Percentiles rank a stretch among this genome's conserved stretches.
Conservation (phyloP, 2,888 invertebrate species). For the Aphodius granarius region DNA sequence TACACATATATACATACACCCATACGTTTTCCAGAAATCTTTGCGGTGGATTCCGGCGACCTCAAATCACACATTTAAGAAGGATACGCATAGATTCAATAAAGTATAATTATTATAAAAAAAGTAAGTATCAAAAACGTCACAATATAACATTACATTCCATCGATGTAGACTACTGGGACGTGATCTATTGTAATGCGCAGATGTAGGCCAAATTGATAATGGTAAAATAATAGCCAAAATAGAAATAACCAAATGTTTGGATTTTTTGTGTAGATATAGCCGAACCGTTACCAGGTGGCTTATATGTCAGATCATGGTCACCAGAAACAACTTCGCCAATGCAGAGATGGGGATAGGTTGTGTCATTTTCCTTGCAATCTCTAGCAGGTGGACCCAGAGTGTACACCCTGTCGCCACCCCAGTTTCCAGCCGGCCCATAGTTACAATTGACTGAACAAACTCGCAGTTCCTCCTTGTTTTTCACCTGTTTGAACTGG, state of each 20-base stretch:
- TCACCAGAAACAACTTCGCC: neutral
- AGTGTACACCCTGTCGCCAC: conserved; percentile 19
- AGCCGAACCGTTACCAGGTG: no score
- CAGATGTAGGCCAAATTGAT: no score
- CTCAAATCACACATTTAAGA: no score
- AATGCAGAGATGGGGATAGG: neutral
- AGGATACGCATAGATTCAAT: no score
- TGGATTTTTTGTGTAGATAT: no score
- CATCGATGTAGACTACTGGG: neutral
- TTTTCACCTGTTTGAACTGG: neutral
- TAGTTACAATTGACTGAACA: conserved; percentile 21
- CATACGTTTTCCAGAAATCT: no score
- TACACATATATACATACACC: no score
- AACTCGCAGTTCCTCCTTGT: neutral
- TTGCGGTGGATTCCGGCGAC: no score
- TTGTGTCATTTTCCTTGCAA: conserved; percentile 8
- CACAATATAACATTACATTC: neutral
- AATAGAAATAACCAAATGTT: no score
- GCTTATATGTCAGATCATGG: neutral
- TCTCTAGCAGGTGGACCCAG: conserved; percentile 16
- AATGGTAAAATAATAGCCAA: neutral
- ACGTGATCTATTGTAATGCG: no score
- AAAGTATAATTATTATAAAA: neutral
- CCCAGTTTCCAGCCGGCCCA: conserved; percentile 20
- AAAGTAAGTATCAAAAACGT: neutral